These are phyloP conservation scores for Aphelocoma californica DNA, from an alignment of 2,797 vertebrate genomes.

Conservation along the genomic window DNA sequence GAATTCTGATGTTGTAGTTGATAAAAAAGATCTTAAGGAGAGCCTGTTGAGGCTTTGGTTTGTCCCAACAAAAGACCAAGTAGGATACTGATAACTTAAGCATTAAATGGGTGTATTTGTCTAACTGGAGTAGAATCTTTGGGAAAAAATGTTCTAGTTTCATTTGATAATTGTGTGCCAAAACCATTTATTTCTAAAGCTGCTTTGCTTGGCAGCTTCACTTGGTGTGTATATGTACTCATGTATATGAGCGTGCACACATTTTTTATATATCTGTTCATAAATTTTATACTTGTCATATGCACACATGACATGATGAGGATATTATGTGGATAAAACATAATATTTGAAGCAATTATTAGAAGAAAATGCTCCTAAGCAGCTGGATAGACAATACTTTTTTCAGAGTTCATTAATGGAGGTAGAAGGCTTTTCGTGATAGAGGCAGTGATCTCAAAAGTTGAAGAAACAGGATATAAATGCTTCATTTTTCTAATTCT, in stretches of 20 bases:
- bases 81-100: background rate
- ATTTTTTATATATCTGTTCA: rapidly evolving
- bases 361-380: background rate
- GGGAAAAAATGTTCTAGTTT: background rate
- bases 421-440: background rate
- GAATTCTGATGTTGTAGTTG: background rate
- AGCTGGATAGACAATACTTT: background rate
- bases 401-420: background rate
- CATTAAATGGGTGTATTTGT: background rate
- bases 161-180: background rate
- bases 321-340: background rate
- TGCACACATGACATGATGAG: background rate
- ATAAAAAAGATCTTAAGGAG: background rate
- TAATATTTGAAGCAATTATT: background rate
- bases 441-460: background rate
- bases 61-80: background rate
- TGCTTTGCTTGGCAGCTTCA: background rate
- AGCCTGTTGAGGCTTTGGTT: background rate
- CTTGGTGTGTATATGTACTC: rapidly evolving
- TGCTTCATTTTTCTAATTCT: background rate
- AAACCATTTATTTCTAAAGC: background rate
- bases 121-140: background rate
- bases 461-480: background rate
- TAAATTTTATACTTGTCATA: background rate
- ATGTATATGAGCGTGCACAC: background rate